phyloP scores from a whole-genome alignment of 2,113 vertebrate species.

The Phalacrocorax brasilianus region DNA sequence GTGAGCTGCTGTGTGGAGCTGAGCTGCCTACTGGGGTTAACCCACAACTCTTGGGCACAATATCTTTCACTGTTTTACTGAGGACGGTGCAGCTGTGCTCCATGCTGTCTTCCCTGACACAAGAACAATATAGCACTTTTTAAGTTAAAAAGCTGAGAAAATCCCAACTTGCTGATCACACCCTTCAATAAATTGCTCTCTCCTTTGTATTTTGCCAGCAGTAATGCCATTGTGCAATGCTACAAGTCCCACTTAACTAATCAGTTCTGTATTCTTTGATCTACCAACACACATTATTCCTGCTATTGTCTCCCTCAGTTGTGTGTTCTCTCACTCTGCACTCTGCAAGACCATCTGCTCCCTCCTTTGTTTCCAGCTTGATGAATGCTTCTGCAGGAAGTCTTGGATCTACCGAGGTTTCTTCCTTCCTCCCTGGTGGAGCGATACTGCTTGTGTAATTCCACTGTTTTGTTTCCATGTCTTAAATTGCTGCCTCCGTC shows the following conservation, averaged over 20 bases:
- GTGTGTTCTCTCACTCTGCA: not conserved
- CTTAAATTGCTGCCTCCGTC: not conserved
- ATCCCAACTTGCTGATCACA: not conserved
- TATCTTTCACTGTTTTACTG: not conserved
- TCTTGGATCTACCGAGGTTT: not conserved
- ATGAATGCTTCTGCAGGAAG: not conserved
- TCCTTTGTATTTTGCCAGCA: not conserved
- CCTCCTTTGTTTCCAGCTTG: not conserved
- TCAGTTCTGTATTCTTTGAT: not conserved
- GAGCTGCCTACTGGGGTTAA: not conserved
- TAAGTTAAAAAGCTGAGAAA: not conserved
- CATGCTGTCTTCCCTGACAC: not conserved
- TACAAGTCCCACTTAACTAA: not conserved
- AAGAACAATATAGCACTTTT: not conserved
- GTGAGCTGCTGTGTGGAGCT: rapidly evolving
- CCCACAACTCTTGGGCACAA: not conserved
- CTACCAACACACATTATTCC: not conserved
- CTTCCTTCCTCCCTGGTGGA: not conserved
- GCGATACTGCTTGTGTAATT: not conserved
- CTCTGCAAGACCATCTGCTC: not conserved
- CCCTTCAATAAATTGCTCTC: not conserved
- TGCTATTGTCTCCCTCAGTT: not conserved
- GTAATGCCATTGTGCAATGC: not conserved
- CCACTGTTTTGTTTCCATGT: not conserved
- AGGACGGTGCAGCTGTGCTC: not conserved